Conservation (phyloP, 1,140 invertebrate species). For the Sycophila sp. region DNA sequence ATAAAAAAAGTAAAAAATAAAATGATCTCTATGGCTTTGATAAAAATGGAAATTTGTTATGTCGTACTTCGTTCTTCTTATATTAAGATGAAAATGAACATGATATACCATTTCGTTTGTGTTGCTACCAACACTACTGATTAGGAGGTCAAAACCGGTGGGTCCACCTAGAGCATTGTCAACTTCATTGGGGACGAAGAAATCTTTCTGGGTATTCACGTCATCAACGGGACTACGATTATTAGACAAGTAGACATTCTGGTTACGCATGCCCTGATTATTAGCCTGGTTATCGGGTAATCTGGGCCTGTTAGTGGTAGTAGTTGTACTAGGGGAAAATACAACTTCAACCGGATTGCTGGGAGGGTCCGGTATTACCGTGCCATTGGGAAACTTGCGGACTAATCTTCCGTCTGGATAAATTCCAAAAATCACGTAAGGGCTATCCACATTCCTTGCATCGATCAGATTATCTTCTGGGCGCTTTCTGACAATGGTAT, state of each 20-base stretch:
- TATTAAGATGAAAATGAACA: conserved; percentile 21
- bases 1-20: background rate
- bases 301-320: conserved; percentile 57
- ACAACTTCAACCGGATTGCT: conserved; percentile 66
- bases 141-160: conserved; percentile 51
- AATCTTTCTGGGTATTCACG: conserved; percentile 48
- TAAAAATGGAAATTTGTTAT: conserved; percentile 39
- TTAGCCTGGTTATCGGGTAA: conserved; percentile 55
- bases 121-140: conserved; percentile 55
- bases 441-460: conserved; percentile 73
- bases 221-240: conserved; percentile 51
- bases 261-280: conserved; percentile 53
- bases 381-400: conserved; percentile 78
- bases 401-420: conserved; percentile 78
- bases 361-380: conserved; percentile 74
- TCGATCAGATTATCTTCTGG: conserved; percentile 74
- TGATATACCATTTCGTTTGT: conserved; percentile 59
- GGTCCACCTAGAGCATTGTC: conserved; percentile 59
- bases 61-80: conserved; percentile 39
- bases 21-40: conserved; percentile 10
- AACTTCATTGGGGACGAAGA: conserved; percentile 53
- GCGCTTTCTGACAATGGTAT: conserved; percentile 78
- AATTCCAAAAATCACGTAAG: conserved; percentile 77
- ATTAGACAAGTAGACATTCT: conserved; percentile 57
- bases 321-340: conserved; percentile 60